Base-by-base conservation (phyloP, 64 coral and sea anemone genomes). In the Pocillopora verrucosa region DNA sequence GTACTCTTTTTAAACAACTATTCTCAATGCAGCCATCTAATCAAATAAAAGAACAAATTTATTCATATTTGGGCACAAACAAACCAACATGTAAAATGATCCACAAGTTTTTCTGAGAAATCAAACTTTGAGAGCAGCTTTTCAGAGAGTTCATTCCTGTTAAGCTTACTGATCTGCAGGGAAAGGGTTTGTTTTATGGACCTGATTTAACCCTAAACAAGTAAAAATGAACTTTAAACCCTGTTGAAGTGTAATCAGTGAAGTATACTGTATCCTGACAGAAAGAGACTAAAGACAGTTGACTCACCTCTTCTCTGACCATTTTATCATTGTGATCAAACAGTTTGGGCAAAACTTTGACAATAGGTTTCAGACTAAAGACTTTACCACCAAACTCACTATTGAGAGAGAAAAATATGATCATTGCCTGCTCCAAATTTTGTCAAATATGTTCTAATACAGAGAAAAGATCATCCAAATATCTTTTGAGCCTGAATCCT, bases 321-420 rank as follows among this genome's bases (percentile, higher is more conserved):
- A 72, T 93, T 72, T 99, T 99, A 58, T 99, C 97, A 91, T 79
- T 99, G 74, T 99, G 97, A 72, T 99, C 97, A 88, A 99, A 91
- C 38, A 99, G 68, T 74, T 99, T 99, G 37, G 97, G 97, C 16
- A 99, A 67, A 76, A 76, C 80, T 88, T 99, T 99, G 17, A 99
- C 94, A 19, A 99, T 79, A 58, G 97, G 94, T 74, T 99, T 99
- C 3, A 99, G 85, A 70, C 90, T 83, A 38, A 99, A 99, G 25
- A 99, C 93, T 76, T 99, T 99, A 6, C 97, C 91, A 87, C 97
- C 97, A 93, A 99, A 99, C 30, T 87, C 74, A 91, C 97, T 98
- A 73, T 86, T 82, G 10, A 16, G 24, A 34, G 65, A 82, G 61
- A 73, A 89, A 11, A 5, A 51, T 51, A 51, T 51, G 7, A 51